Conservation (phyloP, 2,797 vertebrate species). For the Manis pentadactyla region DNA sequence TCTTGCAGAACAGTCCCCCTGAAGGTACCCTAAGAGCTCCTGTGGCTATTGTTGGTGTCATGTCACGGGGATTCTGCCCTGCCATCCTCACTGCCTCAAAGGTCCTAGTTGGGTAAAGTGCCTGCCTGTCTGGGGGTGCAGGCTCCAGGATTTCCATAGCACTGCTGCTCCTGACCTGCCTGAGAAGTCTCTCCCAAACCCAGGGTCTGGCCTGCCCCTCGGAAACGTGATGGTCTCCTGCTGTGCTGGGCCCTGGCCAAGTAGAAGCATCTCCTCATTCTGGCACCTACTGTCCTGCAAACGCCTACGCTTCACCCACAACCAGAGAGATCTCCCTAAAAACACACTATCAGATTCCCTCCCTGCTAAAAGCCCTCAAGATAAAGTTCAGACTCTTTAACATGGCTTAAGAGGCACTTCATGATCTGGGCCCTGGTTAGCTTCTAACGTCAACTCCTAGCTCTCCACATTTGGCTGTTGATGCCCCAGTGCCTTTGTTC, state of each 20-base stretch:
- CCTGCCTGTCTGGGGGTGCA: fast-evolving
- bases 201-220: neutral
- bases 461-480: neutral
- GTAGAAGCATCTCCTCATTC: fast-evolving
- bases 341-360: neutral
- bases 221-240: neutral
- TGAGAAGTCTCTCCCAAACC: neutral
- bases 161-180: neutral
- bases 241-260: neutral
- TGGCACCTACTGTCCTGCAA: neutral
- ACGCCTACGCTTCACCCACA: neutral
- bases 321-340: neutral
- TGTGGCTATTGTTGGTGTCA: fast-evolving
- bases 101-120: neutral
- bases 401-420: neutral
- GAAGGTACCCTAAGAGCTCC: neutral
- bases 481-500: neutral
- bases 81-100: neutral
- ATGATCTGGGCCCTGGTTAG: neutral
- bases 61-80: too few species aligned
- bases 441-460: neutral
- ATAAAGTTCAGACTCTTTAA: neutral
- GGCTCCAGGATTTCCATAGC: neutral
- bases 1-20: neutral
- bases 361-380: neutral